Conservation (phyloP, 1,140 invertebrate species). For the Aporrectodea caliginosa region DNA sequence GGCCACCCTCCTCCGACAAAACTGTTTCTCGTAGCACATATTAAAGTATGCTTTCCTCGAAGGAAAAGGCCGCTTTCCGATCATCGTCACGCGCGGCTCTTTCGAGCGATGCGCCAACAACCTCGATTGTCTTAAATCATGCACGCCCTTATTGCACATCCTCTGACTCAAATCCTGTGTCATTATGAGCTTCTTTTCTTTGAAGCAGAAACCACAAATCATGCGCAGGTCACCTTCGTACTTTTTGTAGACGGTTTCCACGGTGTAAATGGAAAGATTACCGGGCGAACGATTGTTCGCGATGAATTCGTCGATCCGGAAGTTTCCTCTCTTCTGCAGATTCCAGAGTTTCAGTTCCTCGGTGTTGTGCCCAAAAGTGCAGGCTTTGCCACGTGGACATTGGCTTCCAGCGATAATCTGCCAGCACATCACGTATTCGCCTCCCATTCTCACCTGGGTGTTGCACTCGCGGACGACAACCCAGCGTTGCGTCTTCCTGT, state of each 20-base stretch:
- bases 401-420: constrained; percentile 35
- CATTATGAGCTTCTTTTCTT: not conserved
- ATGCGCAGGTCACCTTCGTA: constrained; percentile 36
- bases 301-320: constrained; percentile 46
- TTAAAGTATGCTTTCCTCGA: not conserved
- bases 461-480: constrained; percentile 44
- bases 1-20: not conserved
- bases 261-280: constrained; percentile 33
- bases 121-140: not conserved
- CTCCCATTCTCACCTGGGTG: constrained; percentile 42
- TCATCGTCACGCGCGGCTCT: not conserved
- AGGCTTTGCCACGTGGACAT: constrained; percentile 37
- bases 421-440: constrained; percentile 45
- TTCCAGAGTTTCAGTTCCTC: constrained; percentile 47
- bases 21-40: not conserved
- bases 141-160: not conserved
- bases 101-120: not conserved
- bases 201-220: not conserved
- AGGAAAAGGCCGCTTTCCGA: not conserved
- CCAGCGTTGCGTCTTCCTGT: constrained; percentile 34
- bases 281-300: constrained; percentile 37
- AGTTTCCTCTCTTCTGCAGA: constrained; percentile 45
- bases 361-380: constrained; percentile 49
- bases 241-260: constrained; percentile 40
- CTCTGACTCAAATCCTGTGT: not conserved